Evolutionary conservation across 2,888 invertebrate species (phyloP).

Genomic region (Sinelater perroti): DNA sequence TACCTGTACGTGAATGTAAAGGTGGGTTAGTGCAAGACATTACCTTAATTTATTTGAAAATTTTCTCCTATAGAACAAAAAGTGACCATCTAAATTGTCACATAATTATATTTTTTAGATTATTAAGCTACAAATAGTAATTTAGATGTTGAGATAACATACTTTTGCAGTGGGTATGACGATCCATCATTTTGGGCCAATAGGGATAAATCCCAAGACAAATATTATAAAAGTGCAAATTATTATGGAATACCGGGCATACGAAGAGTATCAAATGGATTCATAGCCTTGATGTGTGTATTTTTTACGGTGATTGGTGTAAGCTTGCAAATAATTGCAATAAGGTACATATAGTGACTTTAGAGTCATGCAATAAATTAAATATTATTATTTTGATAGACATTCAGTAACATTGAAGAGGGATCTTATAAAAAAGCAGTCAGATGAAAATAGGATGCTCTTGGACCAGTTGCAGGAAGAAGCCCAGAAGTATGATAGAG

Average conservation of each 20-base stretch:
- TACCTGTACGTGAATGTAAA: no score
- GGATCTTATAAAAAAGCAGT: slow-evolving; percentile 61
- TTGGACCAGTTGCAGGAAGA: slow-evolving; percentile 63
- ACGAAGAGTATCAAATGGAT: slow-evolving; percentile 68
- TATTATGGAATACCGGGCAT: slow-evolving; percentile 73
- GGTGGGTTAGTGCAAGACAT: no score
- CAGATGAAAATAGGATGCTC: slow-evolving; percentile 62
- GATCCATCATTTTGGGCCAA: slow-evolving; percentile 61
- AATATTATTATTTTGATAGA: no score
- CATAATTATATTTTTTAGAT: no score
- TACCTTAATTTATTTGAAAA: no score
- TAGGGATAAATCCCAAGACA: slow-evolving; percentile 51
- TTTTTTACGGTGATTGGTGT: slow-evolving; percentile 67
- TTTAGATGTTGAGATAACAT: no score
- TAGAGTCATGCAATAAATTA: no score
- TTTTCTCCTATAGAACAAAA: no score
- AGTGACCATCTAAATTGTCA: no score
- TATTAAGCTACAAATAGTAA: no score
- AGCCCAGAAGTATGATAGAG: slow-evolving; percentile 67
- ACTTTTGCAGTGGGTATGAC: slow-evolving; percentile 24
- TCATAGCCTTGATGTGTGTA: slow-evolving; percentile 67
- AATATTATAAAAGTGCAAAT: slow-evolving; percentile 54
- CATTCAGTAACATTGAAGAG: slow-evolving; percentile 64
- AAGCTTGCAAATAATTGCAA: slow-evolving; percentile 18
- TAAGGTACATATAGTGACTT: no score